These are phyloP conservation scores for Pseudolycoriella hygida DNA, from an alignment of 2,888 invertebrate species.

Conservation along the genomic window DNA sequence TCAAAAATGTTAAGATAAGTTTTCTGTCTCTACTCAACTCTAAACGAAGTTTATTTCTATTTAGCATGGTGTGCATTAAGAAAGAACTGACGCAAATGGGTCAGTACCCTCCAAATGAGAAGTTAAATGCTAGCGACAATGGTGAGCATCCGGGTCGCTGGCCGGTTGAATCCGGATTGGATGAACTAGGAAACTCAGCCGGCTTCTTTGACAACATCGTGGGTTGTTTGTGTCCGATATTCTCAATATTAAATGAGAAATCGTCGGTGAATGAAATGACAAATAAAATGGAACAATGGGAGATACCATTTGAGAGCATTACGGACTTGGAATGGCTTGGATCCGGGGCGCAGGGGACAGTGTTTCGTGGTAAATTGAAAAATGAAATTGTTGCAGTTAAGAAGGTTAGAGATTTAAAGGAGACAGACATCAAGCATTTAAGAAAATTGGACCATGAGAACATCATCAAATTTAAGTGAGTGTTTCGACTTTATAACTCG, in stretches of 20 bases:
- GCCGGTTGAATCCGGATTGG: slow-evolving; percentile 29
- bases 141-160: slow-evolving; percentile 29
- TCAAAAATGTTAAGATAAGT: no score
- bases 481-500: neutral
- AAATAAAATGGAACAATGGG: slow-evolving; percentile 63
- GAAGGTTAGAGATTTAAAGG: slow-evolving; percentile 79
- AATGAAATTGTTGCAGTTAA: slow-evolving; percentile 89
- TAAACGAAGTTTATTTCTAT: no score
- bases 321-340: slow-evolving; percentile 79
- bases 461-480: slow-evolving; percentile 51
- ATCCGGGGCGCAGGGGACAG: slow-evolving; percentile 90
- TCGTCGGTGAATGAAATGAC: slow-evolving; percentile 52
- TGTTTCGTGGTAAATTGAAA: slow-evolving; percentile 70
- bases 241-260: slow-evolving; percentile 64
- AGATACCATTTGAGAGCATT: slow-evolving; percentile 83
- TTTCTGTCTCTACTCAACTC: no score
- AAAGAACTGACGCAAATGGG: slow-evolving; percentile 40
- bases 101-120: slow-evolving; percentile 9
- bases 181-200: slow-evolving; percentile 32
- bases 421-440: slow-evolving; percentile 84
- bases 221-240: slow-evolving; percentile 74
- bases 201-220: slow-evolving; percentile 70
- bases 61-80: slow-evolving; percentile 48
- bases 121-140: slow-evolving; percentile 20
- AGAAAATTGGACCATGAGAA: slow-evolving; percentile 89